These are phyloP conservation scores for Pitangus sulphuratus DNA, from an alignment of 2,797 vertebrate species.

Conservation along the genomic window DNA sequence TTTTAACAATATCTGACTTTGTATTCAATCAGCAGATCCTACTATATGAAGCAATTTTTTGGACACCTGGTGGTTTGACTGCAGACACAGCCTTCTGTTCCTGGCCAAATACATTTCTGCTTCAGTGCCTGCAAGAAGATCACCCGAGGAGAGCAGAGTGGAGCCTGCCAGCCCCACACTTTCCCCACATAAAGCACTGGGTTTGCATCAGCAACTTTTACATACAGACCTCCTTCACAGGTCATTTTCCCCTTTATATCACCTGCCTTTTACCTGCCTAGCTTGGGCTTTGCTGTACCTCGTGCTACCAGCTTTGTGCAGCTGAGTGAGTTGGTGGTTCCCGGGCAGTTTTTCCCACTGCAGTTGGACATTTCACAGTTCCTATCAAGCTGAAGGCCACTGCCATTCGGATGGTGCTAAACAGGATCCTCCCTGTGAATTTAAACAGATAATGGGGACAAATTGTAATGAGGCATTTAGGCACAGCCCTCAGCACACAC, in stretches of 20 bases:
- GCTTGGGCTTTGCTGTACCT: neutral
- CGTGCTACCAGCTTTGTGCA: neutral
- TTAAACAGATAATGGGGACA: neutral
- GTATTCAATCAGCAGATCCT: neutral
- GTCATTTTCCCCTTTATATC: neutral
- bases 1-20: neutral
- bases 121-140: neutral
- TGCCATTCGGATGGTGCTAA: neutral
- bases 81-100: neutral
- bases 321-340: neutral
- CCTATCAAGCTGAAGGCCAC: neutral
- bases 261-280: neutral
- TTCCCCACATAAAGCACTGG: neutral
- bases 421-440: neutral
- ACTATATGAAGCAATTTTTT: neutral
- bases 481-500: neutral
- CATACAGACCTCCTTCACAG: neutral
- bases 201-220: neutral
- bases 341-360: neutral
- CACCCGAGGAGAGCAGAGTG: conserved; percentile 1
- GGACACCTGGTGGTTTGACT: neutral
- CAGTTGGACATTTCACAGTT: neutral
- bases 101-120: neutral
- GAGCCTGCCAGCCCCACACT: neutral
- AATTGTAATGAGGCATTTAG: neutral